Evolutionary conservation across 2,797 vertebrate species (phyloP).

Genomic region (Gallinago solitaria): DNA sequence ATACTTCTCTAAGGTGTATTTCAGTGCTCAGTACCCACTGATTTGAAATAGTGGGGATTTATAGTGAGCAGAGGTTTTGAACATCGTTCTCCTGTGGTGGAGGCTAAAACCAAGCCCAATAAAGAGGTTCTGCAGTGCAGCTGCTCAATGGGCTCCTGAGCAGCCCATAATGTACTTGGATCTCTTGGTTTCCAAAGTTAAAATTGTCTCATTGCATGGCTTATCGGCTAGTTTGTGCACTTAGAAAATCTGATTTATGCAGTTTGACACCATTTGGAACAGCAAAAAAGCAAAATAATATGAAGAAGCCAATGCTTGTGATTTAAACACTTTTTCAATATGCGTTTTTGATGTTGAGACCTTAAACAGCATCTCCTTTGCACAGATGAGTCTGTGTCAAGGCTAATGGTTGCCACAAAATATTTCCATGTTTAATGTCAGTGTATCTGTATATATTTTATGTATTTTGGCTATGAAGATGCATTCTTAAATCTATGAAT

Average conservation of each 20-base stretch:
- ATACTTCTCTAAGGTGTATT: not conserved
- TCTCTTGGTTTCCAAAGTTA: not conserved
- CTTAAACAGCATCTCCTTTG: not conserved
- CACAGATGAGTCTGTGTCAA: not conserved
- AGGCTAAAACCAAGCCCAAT: not conserved
- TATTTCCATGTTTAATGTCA: not conserved
- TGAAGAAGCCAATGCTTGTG: not conserved
- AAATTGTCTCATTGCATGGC: not conserved
- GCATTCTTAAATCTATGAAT: not conserved
- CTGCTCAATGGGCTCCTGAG: not conserved
- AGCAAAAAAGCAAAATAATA: not conserved
- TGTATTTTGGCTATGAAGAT: not conserved
- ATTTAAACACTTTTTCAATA: not conserved
- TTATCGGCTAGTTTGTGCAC: not conserved
- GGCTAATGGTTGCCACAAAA: not conserved
- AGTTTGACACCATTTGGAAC: not conserved
- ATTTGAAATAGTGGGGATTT: not conserved
- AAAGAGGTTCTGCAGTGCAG: not conserved
- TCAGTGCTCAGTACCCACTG: not conserved
- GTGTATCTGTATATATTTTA: not conserved
- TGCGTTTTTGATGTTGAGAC: not conserved
- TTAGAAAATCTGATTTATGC: not conserved
- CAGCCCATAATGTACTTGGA: not conserved
- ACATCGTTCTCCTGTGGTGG: rapidly evolving
- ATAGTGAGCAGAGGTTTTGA: not conserved